phyloP scores from a whole-genome alignment of 2,797 vertebrate species.

The Channa striata region DNA sequence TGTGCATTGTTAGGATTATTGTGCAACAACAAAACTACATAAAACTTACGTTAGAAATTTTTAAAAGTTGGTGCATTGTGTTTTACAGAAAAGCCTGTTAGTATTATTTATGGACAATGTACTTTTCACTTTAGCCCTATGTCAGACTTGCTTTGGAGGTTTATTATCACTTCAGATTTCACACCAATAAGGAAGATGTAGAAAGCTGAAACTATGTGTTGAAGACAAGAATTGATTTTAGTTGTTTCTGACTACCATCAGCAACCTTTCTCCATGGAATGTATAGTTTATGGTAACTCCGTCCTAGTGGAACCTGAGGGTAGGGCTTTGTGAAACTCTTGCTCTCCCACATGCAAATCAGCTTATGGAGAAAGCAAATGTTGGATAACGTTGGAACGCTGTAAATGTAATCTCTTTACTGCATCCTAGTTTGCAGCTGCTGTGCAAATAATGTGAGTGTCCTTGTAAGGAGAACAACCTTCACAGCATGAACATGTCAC shows the following conservation, averaged over 20 bases:
- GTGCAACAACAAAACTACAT: background rate
- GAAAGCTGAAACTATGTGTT: too few species aligned
- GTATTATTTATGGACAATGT: background rate
- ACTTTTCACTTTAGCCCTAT: background rate
- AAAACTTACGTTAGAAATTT: background rate
- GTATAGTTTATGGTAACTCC: background rate
- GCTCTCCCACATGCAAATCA: constrained; percentile 69
- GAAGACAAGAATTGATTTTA: background rate
- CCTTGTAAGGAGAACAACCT: constrained; percentile 55
- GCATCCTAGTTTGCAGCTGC: constrained; percentile 50
- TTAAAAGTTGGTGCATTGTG: background rate
- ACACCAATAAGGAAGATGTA: background rate
- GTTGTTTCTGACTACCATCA: background rate
- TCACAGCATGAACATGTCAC: constrained; percentile 13
- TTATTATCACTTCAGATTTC: background rate
- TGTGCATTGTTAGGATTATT: too few species aligned
- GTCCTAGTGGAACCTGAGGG: constrained; percentile 21
- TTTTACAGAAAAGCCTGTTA: background rate
- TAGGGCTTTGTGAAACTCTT: constrained; percentile 40
- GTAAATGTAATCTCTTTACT: constrained; percentile 70
- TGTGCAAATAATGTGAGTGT: constrained; percentile 13
- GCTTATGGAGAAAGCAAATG: constrained; percentile 70
- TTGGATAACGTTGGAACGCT: constrained; percentile 55
- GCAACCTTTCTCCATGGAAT: background rate
- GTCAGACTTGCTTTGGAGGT: background rate